Evolutionary conservation across 2,797 vertebrate species (phyloP).

Genomic region (Hypotaenidia okinawae): DNA sequence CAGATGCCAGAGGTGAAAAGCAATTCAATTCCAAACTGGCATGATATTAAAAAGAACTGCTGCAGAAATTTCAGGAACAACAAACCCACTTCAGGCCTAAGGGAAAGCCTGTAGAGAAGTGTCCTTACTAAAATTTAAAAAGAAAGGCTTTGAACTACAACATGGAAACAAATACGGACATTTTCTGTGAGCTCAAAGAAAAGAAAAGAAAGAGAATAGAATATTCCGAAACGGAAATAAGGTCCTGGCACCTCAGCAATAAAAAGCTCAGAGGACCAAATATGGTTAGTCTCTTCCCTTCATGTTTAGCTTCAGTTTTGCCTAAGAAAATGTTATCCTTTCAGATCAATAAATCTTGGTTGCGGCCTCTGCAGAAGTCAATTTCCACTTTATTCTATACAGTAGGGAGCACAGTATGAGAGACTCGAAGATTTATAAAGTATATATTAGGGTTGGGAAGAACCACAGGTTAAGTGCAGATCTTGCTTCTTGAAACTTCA

Average conservation of each 20-base stretch:
- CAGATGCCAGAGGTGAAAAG: constrained; percentile 59
- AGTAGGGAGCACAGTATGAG: constrained; percentile 34
- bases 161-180: constrained; percentile 48
- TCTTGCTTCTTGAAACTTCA: constrained; percentile 33
- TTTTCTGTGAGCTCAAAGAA: constrained; percentile 25
- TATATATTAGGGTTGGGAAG: background rate
- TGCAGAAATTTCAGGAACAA: constrained; percentile 65
- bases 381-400: constrained; percentile 66
- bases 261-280: constrained; percentile 29
- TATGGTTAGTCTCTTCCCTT: constrained; percentile 54
- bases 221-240: constrained; percentile 35
- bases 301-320: constrained; percentile 43
- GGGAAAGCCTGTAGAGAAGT: constrained; percentile 66
- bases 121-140: constrained; percentile 62
- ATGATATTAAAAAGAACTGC: constrained; percentile 69
- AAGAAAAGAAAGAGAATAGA: constrained; percentile 37
- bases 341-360: constrained; percentile 53
- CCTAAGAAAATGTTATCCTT: constrained; percentile 53
- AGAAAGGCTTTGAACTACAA: constrained; percentile 60
- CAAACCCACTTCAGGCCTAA: constrained; percentile 58
- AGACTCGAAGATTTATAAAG: constrained; percentile 54
- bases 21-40: constrained; percentile 63
- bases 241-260: constrained; percentile 31
- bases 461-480: constrained; percentile 10
- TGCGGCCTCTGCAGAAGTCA: constrained; percentile 19